These are phyloP conservation scores for Lasioglossum vierecki DNA, from an alignment of 2,888 invertebrate genomes.

Conservation along the genomic window DNA sequence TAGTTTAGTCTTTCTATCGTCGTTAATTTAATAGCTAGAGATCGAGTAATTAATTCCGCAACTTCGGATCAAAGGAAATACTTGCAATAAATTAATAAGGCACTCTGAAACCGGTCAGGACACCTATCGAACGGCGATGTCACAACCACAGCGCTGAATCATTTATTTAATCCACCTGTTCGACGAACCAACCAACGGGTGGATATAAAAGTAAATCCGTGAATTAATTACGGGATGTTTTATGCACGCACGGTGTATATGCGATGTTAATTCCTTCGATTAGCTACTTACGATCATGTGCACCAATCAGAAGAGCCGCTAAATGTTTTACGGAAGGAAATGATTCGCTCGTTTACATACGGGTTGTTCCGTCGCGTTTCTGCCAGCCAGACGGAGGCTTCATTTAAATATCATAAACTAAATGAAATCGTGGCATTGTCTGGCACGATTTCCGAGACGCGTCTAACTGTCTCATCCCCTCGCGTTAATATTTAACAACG, in stretches of 20 bases:
- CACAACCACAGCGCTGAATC: not conserved
- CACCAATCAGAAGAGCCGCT: not conserved
- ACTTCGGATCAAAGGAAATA: not conserved
- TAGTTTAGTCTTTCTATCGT: not conserved
- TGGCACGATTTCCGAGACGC: slow-evolving; percentile 69
- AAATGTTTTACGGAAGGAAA: slow-evolving; percentile 39
- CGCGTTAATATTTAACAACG: slow-evolving; percentile 74
- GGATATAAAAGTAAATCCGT: not conserved
- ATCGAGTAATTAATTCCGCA: not conserved
- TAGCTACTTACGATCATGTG: not conserved
- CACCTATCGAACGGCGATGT: not conserved
- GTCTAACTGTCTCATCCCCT: slow-evolving; percentile 48
- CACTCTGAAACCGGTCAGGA: not conserved
- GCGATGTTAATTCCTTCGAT: not conserved
- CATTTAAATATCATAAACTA: slow-evolving; percentile 67
- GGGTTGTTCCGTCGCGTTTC: slow-evolving; percentile 44
- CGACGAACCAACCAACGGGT: not conserved
- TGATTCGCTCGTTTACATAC: slow-evolving; percentile 21
- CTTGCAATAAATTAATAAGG: not conserved
- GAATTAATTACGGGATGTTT: not conserved
- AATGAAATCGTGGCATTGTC: slow-evolving; percentile 72
- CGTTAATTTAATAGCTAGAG: not conserved
- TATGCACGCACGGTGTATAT: not conserved
- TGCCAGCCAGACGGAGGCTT: slow-evolving; percentile 53
- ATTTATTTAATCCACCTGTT: not conserved